Evolutionary conservation across 2,888 invertebrate genomes (phyloP).

Genomic region (Antheraea yamamai): DNA sequence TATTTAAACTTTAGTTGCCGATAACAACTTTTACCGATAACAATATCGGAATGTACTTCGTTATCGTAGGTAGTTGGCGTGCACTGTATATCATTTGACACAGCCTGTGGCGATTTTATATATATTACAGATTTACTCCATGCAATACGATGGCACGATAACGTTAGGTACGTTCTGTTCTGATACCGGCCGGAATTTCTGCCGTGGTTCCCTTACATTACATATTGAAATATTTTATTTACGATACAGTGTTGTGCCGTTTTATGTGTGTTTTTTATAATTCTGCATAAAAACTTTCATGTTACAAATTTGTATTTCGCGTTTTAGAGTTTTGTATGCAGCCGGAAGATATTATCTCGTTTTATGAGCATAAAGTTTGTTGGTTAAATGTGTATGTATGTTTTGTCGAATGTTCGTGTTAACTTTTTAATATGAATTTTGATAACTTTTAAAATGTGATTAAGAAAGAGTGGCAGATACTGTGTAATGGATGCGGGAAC

Average conservation of each 20-base stretch:
- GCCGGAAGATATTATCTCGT: background rate
- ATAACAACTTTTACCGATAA: no score
- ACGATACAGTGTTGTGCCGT: background rate
- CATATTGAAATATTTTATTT: background rate
- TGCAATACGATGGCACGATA: no score
- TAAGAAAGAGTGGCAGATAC: background rate
- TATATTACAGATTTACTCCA: no score
- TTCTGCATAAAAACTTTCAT: background rate
- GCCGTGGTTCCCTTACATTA: background rate
- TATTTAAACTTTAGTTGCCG: no score
- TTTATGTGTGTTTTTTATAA: background rate
- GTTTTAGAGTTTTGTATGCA: background rate
- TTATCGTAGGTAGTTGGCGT: no score
- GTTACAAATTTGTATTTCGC: background rate
- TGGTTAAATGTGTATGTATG: background rate
- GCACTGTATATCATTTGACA: no score
- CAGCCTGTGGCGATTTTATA: no score
- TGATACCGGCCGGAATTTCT: background rate
- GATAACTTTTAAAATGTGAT: background rate
- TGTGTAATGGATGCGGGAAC: no score
- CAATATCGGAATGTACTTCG: no score
- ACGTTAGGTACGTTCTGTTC: no score
- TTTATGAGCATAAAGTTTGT: background rate
- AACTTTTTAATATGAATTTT: background rate
- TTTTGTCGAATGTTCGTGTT: background rate